Percentiles rank a stretch among this genome's conserved stretches.
Conservation (phyloP, 2,797 vertebrate genomes). For the Lindbergichthys nudifrons region DNA sequence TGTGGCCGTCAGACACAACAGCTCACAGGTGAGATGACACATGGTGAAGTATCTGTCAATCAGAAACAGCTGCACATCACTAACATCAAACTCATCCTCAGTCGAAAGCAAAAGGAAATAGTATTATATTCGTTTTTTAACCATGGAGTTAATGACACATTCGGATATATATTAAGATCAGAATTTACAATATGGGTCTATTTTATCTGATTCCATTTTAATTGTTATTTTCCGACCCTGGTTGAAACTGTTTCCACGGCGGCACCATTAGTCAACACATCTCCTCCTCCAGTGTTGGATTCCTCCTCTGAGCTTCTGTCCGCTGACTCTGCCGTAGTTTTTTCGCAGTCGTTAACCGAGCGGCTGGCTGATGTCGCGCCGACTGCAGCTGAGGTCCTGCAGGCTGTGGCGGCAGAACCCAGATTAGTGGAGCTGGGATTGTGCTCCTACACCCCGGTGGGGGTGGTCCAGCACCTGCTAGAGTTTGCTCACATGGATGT, state of each 20-base stretch:
- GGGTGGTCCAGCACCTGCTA: constrained; percentile 88
- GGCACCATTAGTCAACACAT: constrained; percentile 29
- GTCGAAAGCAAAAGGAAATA: neutral
- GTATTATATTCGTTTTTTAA: neutral
- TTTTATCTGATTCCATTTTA: neutral
- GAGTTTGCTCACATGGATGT: constrained; percentile 88
- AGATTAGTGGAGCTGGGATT: constrained; percentile 88
- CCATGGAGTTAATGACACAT: neutral
- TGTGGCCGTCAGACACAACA: constrained; percentile 77
- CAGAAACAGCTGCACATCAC: neutral
- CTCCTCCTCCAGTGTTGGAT: constrained; percentile 20
- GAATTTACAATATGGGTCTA: neutral
- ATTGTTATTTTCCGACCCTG: constrained; percentile 47
- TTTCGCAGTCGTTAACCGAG: constrained; percentile 55
- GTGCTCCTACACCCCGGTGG: constrained; percentile 87
- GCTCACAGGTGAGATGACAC: constrained; percentile 76
- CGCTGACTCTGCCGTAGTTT: constrained; percentile 36
- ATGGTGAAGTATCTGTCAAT: neutral
- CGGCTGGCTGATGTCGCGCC: constrained; percentile 70
- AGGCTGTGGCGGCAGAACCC: constrained; percentile 75
- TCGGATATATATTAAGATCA: neutral
- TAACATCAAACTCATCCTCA: neutral
- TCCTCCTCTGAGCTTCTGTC: constrained; percentile 15
- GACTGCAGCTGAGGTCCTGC: constrained; percentile 78
- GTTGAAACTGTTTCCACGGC: constrained; percentile 34